Percentiles rank a stretch among this genome's conserved stretches.
Evolutionary conservation across 2,113 vertebrate genomes (phyloP).

Genomic region (Stomatorhinus ivindoensis): DNA sequence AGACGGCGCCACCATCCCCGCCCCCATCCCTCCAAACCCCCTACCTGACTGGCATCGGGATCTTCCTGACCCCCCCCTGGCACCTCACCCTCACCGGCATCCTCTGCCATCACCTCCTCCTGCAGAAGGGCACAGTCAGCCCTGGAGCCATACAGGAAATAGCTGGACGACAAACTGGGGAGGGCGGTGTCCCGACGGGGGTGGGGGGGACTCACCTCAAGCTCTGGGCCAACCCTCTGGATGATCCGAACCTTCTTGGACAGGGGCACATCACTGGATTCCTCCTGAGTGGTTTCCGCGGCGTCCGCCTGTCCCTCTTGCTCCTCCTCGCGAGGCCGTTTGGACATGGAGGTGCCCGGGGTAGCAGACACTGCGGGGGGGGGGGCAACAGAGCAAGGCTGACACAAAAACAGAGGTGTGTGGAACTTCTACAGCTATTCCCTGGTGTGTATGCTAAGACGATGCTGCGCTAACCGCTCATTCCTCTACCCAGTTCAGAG

Average conservation of each 20-base stretch:
- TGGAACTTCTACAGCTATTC: neutral
- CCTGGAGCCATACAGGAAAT: neutral
- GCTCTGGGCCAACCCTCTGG: conserved; percentile 68
- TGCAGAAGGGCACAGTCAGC: conserved; percentile 31
- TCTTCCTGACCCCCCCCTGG: conserved; percentile 65
- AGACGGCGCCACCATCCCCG: conserved; percentile 12
- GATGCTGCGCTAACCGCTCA: neutral
- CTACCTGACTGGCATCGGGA: conserved; percentile 72
- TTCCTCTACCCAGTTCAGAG: neutral
- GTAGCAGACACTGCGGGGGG: conserved; percentile 61
- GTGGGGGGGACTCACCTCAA: conserved; percentile 30
- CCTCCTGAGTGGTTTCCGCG: conserved; percentile 63
- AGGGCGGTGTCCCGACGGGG: neutral
- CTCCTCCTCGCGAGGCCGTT: conserved; percentile 74
- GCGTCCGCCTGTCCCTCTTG: conserved; percentile 70
- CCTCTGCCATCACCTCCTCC: conserved; percentile 71
- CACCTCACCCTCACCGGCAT: conserved; percentile 65
- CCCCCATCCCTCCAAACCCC: neutral
- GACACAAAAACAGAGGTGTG: neutral
- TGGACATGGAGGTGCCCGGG: conserved; percentile 65
- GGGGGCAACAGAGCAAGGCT: neutral
- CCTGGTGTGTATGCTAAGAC: neutral
- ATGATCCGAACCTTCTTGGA: conserved; percentile 72
- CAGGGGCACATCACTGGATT: conserved; percentile 62
- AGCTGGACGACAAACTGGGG: neutral